Evolutionary conservation across 2,113 vertebrate genomes (phyloP).

Genomic region (Thermophis baileyi): DNA sequence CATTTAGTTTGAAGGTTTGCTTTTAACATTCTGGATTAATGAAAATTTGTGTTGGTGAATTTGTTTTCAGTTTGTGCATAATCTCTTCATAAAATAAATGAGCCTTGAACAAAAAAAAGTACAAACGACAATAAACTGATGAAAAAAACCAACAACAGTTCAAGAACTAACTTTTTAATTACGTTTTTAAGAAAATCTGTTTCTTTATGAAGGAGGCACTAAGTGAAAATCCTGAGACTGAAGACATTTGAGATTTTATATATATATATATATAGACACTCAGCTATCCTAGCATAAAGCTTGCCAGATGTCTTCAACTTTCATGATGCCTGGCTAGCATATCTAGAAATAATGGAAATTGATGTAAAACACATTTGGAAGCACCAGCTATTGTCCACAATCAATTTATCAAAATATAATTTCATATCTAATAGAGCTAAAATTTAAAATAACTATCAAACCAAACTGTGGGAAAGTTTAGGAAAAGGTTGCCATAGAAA

Average conservation of each 20-base stretch:
- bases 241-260: neutral
- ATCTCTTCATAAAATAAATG: conserved; percentile 12
- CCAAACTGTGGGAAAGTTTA: neutral
- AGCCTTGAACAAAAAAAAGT: conserved; percentile 5
- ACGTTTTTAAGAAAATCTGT: neutral
- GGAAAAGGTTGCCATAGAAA: neutral
- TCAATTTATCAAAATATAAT: neutral
- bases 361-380: neutral
- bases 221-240: neutral
- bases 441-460: neutral
- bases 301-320: neutral
- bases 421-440: neutral
- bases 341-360: neutral
- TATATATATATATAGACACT: neutral
- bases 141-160: neutral
- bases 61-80: neutral
- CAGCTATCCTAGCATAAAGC: neutral
- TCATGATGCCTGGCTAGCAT: neutral
- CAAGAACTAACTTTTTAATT: neutral
- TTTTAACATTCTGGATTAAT: conserved; percentile 3
- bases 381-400: neutral
- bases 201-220: neutral
- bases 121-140: neutral
- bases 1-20: conserved; percentile 6
- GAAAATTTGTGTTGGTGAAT: neutral